A percentile compares a stretch with the other conserved stretches of the same genome.
Evolutionary conservation across 1,140 invertebrate genomes (phyloP).

Genomic region (Caenorhabditis latens): DNA sequence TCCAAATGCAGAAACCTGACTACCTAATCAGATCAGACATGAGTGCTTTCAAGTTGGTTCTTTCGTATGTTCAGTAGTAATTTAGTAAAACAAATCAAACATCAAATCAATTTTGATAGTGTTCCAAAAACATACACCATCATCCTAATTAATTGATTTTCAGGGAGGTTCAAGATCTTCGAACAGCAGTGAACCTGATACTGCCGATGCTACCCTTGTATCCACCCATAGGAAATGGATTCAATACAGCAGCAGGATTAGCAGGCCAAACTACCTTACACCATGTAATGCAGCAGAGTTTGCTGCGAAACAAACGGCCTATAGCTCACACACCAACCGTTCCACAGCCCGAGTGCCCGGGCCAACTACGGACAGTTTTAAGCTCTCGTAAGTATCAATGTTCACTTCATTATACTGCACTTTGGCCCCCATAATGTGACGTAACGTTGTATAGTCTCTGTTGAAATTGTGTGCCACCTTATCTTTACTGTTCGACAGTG

Average conservation of each 20-base stretch:
- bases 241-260: neutral
- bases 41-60: constrained; percentile 36
- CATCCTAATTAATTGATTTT: neutral
- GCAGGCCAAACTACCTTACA: constrained; percentile 16
- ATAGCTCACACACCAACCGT: constrained; percentile 44
- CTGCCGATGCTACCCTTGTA: constrained; percentile 45
- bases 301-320: neutral
- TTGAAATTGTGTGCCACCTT: neutral
- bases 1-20: neutral
- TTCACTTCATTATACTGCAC: neutral
- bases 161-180: constrained; percentile 33
- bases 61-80: neutral
- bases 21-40: neutral
- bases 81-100: neutral
- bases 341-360: constrained; percentile 45
- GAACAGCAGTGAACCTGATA: constrained; percentile 34
- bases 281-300: constrained; percentile 37
- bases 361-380: constrained; percentile 36
- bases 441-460: neutral
- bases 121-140: neutral
- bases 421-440: neutral
- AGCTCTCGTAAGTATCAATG: constrained; percentile 14
- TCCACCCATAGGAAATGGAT: neutral
- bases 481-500: constrained; percentile 16
- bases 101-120: constrained; percentile 7